A percentile compares a stretch with the other conserved stretches of the same genome.
phyloP scores from a whole-genome alignment of 2,797 vertebrate species.

The Aphelocoma californica region DNA sequence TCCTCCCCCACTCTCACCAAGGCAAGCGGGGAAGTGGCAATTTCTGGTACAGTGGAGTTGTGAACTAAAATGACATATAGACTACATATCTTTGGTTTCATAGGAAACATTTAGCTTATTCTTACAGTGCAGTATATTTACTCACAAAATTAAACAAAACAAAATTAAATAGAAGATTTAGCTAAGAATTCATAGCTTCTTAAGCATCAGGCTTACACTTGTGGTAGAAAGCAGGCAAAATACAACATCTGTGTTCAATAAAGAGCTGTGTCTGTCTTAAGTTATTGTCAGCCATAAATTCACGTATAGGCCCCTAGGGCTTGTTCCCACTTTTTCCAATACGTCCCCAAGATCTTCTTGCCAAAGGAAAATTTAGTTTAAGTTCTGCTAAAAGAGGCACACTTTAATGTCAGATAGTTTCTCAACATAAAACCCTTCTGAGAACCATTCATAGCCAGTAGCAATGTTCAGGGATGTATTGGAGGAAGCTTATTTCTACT shows the following conservation, averaged over 20 bases:
- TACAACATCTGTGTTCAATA: conserved; percentile 62
- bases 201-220: not conserved
- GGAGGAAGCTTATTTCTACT: not conserved
- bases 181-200: not conserved
- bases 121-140: not conserved
- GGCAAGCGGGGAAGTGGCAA: not conserved
- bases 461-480: not conserved
- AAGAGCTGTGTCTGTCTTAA: conserved; percentile 47
- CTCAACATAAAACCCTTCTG: conserved; percentile 47
- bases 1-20: not conserved
- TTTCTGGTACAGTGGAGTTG: not conserved
- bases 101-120: not conserved
- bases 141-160: not conserved
- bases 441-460: conserved; percentile 18
- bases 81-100: not conserved
- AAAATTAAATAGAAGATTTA: not conserved
- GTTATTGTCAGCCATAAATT: conserved; percentile 62
- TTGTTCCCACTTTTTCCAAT: conserved; percentile 29
- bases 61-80: not conserved
- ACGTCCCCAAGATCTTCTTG: conserved; percentile 24
- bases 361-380: conserved; percentile 50
- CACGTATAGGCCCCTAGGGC: conserved; percentile 24
- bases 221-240: conserved; percentile 33
- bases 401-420: conserved; percentile 2
- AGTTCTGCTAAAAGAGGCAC: conserved; percentile 39